These are phyloP conservation scores for Acromyrmex echinatior DNA, from an alignment of 1,140 invertebrate genomes.

Conservation along the genomic window DNA sequence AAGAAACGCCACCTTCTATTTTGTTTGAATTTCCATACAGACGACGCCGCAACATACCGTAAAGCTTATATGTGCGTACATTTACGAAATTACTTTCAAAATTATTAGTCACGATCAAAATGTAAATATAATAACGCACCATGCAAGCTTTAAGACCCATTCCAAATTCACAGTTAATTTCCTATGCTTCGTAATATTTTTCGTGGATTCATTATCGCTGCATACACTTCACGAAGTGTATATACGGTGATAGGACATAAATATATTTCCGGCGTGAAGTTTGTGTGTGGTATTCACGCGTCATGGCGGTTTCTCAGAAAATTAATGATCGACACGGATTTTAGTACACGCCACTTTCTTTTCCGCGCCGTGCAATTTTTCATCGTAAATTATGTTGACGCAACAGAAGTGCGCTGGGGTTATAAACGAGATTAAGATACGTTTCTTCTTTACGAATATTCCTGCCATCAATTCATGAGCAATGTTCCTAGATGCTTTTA, in stretches of 20 bases:
- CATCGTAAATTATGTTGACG: conserved; percentile 59
- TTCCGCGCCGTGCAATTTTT: conserved; percentile 40
- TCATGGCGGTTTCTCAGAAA: conserved; percentile 55
- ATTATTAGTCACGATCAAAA: conserved; percentile 14
- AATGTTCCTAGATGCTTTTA: not conserved
- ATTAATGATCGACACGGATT: conserved; percentile 60
- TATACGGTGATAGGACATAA: conserved; percentile 12
- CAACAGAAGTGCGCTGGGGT: conserved; percentile 10
- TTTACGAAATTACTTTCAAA: conserved; percentile 32
- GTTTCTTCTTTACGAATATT: conserved; percentile 40
- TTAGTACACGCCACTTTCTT: conserved; percentile 40
- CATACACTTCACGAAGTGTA: not conserved
- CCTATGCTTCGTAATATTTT: conserved; percentile 20
- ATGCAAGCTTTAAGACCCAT: not conserved
- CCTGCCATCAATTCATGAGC: not conserved
- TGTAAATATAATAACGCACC: conserved; percentile 3
- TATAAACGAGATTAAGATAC: conserved; percentile 52
- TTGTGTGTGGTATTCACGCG: conserved; percentile 37
- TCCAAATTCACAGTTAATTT: conserved; percentile 30
- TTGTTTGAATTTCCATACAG: conserved; percentile 16
- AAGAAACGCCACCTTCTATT: conserved; percentile 26
- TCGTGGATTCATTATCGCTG: conserved; percentile 18
- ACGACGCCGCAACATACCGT: not conserved
- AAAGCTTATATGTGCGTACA: not conserved
- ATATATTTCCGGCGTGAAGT: conserved; percentile 36